Conservation (phyloP, 2,797 vertebrate species). For the Bufotes viridis region DNA sequence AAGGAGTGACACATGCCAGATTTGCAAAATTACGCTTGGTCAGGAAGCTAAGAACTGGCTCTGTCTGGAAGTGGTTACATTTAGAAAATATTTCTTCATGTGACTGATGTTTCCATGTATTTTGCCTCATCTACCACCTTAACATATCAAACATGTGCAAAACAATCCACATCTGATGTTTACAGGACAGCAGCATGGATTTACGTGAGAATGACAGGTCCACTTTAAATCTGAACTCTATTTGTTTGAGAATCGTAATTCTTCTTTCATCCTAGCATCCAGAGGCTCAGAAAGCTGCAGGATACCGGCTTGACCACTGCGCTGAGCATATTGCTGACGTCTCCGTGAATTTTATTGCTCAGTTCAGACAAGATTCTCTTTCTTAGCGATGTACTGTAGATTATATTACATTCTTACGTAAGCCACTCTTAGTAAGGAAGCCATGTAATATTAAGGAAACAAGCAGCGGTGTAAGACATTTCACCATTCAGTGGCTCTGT, state of each 20-base stretch:
- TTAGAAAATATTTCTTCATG: background rate
- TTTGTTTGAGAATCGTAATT: conserved; percentile 3
- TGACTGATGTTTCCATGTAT: background rate
- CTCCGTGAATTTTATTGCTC: conserved; percentile 33
- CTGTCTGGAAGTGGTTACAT: too few relatives aligned
- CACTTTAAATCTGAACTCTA: conserved; percentile 27
- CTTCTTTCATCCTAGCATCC: conserved; percentile 1
- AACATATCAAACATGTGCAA: background rate
- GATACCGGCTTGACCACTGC: conserved; percentile 44
- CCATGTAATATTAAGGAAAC: background rate
- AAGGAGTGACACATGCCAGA: too few relatives aligned
- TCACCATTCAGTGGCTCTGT: background rate
- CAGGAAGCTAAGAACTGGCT: too few relatives aligned
- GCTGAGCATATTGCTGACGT: conserved; percentile 47
- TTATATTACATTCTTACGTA: conserved; percentile 22
- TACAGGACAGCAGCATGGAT: background rate
- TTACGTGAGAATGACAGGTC: conserved; percentile 1
- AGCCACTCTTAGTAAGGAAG: conserved; percentile 14
- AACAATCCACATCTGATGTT: background rate
- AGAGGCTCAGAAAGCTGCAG: conserved; percentile 32
- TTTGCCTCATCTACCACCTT: background rate
- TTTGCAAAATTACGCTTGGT: too few relatives aligned
- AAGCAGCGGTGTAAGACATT: background rate
- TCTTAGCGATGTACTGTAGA: conserved; percentile 17
- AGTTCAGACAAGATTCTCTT: conserved; percentile 23